These are phyloP conservation scores for Melanogrammus aeglefinus DNA, from an alignment of 2,797 vertebrate species.

Conservation along the genomic window DNA sequence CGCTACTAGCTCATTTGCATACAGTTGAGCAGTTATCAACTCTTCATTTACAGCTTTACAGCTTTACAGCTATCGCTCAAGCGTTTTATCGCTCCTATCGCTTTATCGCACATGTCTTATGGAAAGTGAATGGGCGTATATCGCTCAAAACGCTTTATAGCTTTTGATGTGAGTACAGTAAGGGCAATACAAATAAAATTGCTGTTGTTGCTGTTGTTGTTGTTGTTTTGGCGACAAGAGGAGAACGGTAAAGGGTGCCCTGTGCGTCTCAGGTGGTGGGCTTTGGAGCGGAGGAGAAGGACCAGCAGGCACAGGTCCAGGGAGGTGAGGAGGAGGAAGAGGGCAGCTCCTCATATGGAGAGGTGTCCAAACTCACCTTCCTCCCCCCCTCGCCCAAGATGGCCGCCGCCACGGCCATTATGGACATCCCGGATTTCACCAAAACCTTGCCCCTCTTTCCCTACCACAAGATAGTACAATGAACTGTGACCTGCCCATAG, in stretches of 20 bases:
- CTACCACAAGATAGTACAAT: constrained; percentile 92
- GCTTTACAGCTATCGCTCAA: too few species aligned
- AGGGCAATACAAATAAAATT: background rate
- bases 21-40: too few species aligned
- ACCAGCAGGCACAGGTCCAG: constrained; percentile 44
- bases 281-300: constrained; percentile 84
- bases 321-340: constrained; percentile 10
- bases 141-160: too few species aligned
- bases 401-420: constrained; percentile 71
- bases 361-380: constrained; percentile 85
- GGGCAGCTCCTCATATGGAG: constrained; percentile 74
- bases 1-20: too few species aligned
- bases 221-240: background rate
- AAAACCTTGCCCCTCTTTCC: constrained; percentile 84
- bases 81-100: too few species aligned
- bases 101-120: too few species aligned
- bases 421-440: constrained; percentile 86
- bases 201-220: too few species aligned
- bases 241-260: background rate
- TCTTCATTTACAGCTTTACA: too few species aligned
- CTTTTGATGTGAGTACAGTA: too few species aligned
- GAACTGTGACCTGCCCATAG: constrained; percentile 27
- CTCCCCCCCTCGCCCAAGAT: constrained; percentile 78
- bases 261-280: constrained; percentile 83
- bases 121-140: too few species aligned